phyloP scores from a whole-genome alignment of 2,888 invertebrate genomes.

The Mesorhabditis spiculigera region DNA sequence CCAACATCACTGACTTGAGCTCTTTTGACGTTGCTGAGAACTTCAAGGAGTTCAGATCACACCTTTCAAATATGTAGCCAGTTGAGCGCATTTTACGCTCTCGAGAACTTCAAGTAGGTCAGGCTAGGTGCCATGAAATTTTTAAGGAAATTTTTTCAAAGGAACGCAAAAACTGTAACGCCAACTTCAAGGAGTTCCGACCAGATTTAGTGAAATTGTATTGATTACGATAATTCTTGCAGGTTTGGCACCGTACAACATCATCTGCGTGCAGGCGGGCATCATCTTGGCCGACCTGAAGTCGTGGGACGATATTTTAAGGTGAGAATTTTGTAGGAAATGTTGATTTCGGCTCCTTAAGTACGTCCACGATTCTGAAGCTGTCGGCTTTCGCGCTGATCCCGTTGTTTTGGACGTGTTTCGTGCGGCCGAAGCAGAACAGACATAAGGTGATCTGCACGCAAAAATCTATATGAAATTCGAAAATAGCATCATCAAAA shows the following conservation, averaged over 20 bases:
- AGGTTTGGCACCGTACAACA: constrained; percentile 69
- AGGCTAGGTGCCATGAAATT: no score
- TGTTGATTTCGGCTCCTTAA: no score
- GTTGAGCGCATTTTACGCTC: no score
- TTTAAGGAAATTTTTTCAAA: no score
- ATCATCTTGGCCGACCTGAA: constrained; percentile 64
- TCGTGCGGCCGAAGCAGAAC: constrained; percentile 44
- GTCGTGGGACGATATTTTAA: constrained; percentile 59
- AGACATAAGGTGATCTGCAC: constrained; percentile 26
- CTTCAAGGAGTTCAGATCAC: neutral
- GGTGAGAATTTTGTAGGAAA: no score
- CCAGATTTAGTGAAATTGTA: neutral
- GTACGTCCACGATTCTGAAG: constrained; percentile 54
- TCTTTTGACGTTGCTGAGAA: neutral
- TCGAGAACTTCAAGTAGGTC: no score
- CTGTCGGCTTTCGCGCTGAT: constrained; percentile 54
- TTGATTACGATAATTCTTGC: constrained; percentile 25
- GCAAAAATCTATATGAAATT: neutral
- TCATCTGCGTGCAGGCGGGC: constrained; percentile 67
- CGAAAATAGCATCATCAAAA: neutral
- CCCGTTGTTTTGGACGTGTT: constrained; percentile 55
- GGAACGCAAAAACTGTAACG: no score
- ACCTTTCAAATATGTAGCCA: no score
- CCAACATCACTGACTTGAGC: no score
- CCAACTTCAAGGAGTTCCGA: no score